Conservation (phyloP, 2,797 vertebrate genomes). For the Lycodopsis pacificus region DNA sequence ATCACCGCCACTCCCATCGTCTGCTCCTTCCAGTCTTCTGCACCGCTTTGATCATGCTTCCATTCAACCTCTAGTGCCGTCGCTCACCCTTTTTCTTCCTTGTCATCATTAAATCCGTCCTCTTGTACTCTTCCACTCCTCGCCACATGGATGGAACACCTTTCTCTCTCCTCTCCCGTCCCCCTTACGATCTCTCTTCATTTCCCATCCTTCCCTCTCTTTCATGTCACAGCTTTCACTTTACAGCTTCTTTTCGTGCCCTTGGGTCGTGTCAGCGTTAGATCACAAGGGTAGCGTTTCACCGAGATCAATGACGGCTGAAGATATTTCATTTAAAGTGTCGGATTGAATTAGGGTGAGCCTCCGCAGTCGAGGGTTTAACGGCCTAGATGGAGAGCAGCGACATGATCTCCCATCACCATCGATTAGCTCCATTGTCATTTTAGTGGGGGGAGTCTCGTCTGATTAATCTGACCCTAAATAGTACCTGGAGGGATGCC, state of each 20-base stretch:
- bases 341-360: slow-evolving; percentile 63
- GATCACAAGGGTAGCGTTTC: slow-evolving; percentile 40
- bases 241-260: slow-evolving; percentile 48
- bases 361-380: slow-evolving; percentile 50
- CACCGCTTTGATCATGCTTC: slow-evolving; percentile 35
- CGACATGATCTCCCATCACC: slow-evolving; percentile 56
- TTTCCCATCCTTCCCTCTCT: slow-evolving; percentile 28
- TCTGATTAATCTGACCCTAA: slow-evolving; percentile 68
- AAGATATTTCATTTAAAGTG: slow-evolving; percentile 65
- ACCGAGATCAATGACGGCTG: slow-evolving; percentile 57
- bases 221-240: slow-evolving; percentile 53
- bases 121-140: background rate
- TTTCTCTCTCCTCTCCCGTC: slow-evolving; percentile 9
- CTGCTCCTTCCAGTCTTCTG: slow-evolving; percentile 18
- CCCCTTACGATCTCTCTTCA: slow-evolving; percentile 9
- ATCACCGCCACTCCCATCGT: slow-evolving; percentile 18
- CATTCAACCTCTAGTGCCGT: background rate
- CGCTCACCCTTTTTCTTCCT: background rate
- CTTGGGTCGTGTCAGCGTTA: slow-evolving; percentile 38
- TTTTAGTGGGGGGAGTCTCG: slow-evolving; percentile 30
- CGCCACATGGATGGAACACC: background rate
- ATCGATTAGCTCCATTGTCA: slow-evolving; percentile 68
- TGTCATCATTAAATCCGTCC: slow-evolving; percentile 11
- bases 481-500: slow-evolving; percentile 57
- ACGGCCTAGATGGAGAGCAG: slow-evolving; percentile 47